Conservation (phyloP, 2,888 invertebrate genomes). For the Nemotelus pantherinus region DNA sequence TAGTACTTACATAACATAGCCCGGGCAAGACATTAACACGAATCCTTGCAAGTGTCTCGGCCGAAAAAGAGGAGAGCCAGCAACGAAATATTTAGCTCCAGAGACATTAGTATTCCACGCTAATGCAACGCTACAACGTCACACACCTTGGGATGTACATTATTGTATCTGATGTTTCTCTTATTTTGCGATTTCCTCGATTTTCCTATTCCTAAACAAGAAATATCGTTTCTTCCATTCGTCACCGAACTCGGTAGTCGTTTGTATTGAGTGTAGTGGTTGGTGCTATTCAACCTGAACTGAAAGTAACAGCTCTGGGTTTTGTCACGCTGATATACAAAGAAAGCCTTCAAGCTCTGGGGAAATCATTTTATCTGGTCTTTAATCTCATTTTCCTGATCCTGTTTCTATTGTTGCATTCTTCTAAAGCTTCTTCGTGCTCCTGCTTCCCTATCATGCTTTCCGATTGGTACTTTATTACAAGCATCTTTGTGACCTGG, state of each 20-base stretch:
- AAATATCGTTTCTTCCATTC: neutral
- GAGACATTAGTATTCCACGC: conserved; percentile 43
- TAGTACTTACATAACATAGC: neutral
- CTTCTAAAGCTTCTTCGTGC: neutral
- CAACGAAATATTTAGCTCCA: conserved; percentile 29
- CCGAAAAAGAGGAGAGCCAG: neutral
- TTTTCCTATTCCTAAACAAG: neutral
- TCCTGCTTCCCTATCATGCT: neutral
- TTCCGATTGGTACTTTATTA: neutral
- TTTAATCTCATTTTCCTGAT: conserved; percentile 41
- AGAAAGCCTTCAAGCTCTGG: conserved; percentile 35
- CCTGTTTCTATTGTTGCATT: conserved; percentile 32
- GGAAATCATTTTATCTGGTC: conserved; percentile 45
- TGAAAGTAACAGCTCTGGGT: conserved; percentile 20
- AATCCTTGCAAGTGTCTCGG: conserved; percentile 29
- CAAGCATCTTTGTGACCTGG: neutral
- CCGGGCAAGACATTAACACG: conserved; percentile 29
- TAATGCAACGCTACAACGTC: conserved; percentile 28
- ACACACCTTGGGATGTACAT: conserved; percentile 4
- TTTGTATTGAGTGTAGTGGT: neutral
- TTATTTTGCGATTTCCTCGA: neutral
- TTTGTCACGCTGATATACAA: conserved; percentile 32
- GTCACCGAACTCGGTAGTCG: neutral
- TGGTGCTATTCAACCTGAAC: conserved; percentile 18
- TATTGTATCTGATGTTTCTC: conserved; percentile 25